phyloP scores from a whole-genome alignment of 2,888 invertebrate genomes.

The Polyommatus icarus region DNA sequence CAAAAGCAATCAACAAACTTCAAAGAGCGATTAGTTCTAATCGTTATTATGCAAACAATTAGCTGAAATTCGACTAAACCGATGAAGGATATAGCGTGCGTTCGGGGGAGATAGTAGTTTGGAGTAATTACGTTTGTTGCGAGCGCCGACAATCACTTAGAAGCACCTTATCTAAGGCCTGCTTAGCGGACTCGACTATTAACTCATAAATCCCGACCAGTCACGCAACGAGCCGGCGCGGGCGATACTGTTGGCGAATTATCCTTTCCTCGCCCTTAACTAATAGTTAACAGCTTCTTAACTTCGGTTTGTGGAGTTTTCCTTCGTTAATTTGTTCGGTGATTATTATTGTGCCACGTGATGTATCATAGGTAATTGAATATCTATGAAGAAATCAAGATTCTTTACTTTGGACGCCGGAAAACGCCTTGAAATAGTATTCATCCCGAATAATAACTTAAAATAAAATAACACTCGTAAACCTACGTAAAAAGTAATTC shows the following conservation, averaged over 20 bases:
- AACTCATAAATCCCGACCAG: slow-evolving; percentile 77
- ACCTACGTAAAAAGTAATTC: no score
- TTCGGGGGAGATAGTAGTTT: slow-evolving; percentile 72
- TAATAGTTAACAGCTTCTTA: slow-evolving; percentile 20
- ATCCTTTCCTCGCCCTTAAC: slow-evolving; percentile 71
- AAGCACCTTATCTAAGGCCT: slow-evolving; percentile 78
- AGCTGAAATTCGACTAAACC: slow-evolving; percentile 65
- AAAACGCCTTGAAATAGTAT: no score
- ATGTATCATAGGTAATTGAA: not conserved
- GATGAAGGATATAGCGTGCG: slow-evolving; percentile 76
- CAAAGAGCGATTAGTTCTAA: not conserved
- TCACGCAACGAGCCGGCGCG: slow-evolving; percentile 76
- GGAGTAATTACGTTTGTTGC: slow-evolving; percentile 80
- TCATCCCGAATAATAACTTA: no score
- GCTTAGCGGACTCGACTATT: slow-evolving; percentile 77
- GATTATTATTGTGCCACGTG: not conserved
- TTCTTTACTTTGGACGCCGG: no score
- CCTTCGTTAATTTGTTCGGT: not conserved
- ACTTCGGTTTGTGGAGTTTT: not conserved
- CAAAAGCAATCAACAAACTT: slow-evolving; percentile 23
- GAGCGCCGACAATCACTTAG: slow-evolving; percentile 80
- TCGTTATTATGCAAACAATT: slow-evolving; percentile 56
- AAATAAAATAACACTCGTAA: no score
- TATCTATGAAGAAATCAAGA: no score
- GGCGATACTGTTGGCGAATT: slow-evolving; percentile 63